Conservation (phyloP, 2,888 invertebrate species). For the Cinara cedri region DNA sequence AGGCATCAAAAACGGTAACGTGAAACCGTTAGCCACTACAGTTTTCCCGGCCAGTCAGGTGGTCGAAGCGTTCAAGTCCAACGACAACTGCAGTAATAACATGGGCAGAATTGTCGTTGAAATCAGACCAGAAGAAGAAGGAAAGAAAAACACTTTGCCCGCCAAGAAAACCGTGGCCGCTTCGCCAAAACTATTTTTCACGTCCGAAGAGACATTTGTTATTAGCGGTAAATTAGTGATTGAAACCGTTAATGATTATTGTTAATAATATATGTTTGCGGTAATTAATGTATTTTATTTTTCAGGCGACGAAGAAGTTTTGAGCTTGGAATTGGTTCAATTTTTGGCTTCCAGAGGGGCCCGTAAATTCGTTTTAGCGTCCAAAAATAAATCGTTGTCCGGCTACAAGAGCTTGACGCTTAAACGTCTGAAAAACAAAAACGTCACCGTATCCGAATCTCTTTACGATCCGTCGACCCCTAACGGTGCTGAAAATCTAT, state of each 20-base stretch:
- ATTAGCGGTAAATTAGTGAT: conserved; percentile 36
- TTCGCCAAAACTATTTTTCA: conserved; percentile 48
- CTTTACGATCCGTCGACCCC: conserved; percentile 24
- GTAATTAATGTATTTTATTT: not conserved
- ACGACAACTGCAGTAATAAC: not conserved
- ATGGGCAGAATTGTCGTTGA: conserved; percentile 51
- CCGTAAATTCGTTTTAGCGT: conserved; percentile 52
- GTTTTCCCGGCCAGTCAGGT: conserved; percentile 45
- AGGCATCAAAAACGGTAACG: conserved; percentile 34
- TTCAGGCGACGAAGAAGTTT: conserved; percentile 47
- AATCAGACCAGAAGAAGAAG: conserved; percentile 51
- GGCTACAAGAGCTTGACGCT: conserved; percentile 49
- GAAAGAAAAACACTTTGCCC: conserved; percentile 5
- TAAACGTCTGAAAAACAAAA: conserved; percentile 47
- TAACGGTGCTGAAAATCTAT: conserved; percentile 47
- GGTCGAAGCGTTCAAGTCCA: conserved; percentile 52
- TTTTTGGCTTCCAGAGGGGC: conserved; percentile 50
- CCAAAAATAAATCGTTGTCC: conserved; percentile 39
- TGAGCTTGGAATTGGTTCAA: conserved; percentile 54
- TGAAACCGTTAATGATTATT: no score
- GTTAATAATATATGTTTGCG: no score
- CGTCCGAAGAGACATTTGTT: conserved; percentile 48
- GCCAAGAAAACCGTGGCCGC: conserved; percentile 47
- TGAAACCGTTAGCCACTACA: conserved; percentile 40
- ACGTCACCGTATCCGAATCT: conserved; percentile 34